Evolutionary conservation across 37 sponge, comb jelly and placozoan genomes (phyloP).

Genomic region (Diacarnus erythraeanus): DNA sequence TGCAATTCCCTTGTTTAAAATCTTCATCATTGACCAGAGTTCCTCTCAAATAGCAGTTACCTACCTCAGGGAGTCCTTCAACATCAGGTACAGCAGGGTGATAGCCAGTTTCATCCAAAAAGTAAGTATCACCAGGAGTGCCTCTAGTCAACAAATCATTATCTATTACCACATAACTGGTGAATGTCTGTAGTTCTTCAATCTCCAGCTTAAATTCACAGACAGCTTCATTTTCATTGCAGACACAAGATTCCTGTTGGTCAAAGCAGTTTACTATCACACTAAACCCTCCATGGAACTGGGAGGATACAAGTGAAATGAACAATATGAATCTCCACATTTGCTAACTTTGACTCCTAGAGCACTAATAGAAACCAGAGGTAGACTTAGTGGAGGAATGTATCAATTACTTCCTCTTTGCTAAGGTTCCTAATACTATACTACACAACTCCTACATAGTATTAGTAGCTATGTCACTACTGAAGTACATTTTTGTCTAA

Average conservation of each 20-base stretch:
- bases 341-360: too few species aligned
- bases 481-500: too few species aligned
- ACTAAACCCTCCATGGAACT: not conserved
- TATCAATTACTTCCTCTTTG: too few species aligned
- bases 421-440: too few species aligned
- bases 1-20: slow-evolving; percentile 27
- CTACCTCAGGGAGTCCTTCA: not conserved
- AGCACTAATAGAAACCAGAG: too few species aligned
- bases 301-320: too few species aligned
- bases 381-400: too few species aligned
- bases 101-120: not conserved
- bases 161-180: slow-evolving; percentile 28
- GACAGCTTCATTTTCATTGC: not conserved
- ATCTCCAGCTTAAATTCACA: slow-evolving; percentile 31
- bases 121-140: slow-evolving; percentile 6
- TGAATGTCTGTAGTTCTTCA: slow-evolving; percentile 58
- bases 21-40: not conserved
- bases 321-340: too few species aligned
- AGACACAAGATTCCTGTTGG: slow-evolving; percentile 29
- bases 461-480: too few species aligned
- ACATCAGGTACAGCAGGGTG: not conserved
- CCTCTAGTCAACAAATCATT: not conserved
- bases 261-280: not conserved
- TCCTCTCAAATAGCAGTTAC: not conserved
- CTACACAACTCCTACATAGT: too few species aligned